phyloP scores from a whole-genome alignment of 2,113 vertebrate species.

The Rafetus swinhoei region DNA sequence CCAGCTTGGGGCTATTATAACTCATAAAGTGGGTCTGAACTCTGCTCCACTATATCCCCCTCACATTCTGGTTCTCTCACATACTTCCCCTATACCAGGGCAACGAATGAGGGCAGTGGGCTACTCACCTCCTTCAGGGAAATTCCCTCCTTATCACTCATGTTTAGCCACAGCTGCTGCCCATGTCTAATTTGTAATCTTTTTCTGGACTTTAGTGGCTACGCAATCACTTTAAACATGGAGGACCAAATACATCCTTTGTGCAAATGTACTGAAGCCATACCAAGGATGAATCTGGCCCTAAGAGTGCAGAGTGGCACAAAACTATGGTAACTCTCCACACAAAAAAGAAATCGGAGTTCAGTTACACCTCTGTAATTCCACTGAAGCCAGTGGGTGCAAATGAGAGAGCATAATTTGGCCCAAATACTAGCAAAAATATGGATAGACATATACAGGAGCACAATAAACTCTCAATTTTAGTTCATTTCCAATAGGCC shows the following conservation, averaged over 20 bases:
- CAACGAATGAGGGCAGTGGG: not conserved
- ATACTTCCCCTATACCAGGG: rapidly evolving
- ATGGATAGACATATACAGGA: not conserved
- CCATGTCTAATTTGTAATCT: rapidly evolving
- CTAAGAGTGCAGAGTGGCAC: not conserved
- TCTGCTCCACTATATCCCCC: rapidly evolving
- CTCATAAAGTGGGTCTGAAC: not conserved
- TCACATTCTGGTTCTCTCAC: rapidly evolving
- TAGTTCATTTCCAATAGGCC: constrained; percentile 12
- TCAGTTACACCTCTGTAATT: not conserved
- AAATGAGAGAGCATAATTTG: not conserved
- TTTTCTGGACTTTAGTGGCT: not conserved
- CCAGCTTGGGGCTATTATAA: not conserved
- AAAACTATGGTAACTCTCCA: not conserved
- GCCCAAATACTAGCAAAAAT: not conserved
- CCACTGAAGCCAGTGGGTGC: not conserved
- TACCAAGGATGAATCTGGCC: constrained; percentile 5
- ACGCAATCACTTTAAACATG: not conserved
- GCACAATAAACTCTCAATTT: constrained; percentile 17
- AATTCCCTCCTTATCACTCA: not conserved
- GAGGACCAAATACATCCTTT: not conserved
- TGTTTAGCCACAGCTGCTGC: not conserved
- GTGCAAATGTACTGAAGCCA: not conserved
- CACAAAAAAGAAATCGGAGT: not conserved
- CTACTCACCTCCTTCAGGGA: not conserved